These are phyloP conservation scores for Ceyx melanurus DNA, from an alignment of 2,113 vertebrate genomes.

Conservation along the genomic window DNA sequence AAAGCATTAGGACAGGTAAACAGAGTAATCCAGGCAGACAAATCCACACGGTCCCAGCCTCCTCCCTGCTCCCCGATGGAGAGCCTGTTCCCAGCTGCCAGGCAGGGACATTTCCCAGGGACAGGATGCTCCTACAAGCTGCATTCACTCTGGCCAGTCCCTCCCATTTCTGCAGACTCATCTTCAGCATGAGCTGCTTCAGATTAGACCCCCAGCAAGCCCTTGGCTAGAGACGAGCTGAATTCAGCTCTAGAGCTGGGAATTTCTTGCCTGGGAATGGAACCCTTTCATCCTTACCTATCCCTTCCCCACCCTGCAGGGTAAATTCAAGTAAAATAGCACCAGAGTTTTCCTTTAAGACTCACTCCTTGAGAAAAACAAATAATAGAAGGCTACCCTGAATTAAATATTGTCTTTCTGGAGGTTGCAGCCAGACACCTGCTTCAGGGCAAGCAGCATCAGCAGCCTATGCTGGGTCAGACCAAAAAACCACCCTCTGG, in stretches of 20 bases:
- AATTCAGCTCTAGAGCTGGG: not conserved
- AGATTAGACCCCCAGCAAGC: not conserved
- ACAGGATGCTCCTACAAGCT: not conserved
- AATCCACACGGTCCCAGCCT: not conserved
- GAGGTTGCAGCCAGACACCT: not conserved
- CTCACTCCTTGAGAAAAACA: not conserved
- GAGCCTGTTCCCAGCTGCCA: not conserved
- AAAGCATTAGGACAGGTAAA: slow-evolving; percentile 70
- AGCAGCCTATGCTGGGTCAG: not conserved
- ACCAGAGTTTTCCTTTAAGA: not conserved
- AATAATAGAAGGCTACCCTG: not conserved
- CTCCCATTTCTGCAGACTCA: not conserved
- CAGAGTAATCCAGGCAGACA: slow-evolving; percentile 32
- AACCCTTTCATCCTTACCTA: not conserved
- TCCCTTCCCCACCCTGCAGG: not conserved
- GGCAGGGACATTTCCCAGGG: not conserved
- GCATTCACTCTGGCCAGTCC: not conserved
- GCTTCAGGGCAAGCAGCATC: not conserved
- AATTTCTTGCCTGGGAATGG: not conserved
- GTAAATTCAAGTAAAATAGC: not conserved
- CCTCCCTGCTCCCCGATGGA: not conserved
- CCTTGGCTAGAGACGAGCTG: not conserved
- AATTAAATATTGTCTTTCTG: not conserved
- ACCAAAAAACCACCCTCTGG: not conserved
- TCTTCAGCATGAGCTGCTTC: fast-evolving